phyloP scores from a whole-genome alignment of 2,113 vertebrate genomes.

The Syrrhaptes paradoxus region DNA sequence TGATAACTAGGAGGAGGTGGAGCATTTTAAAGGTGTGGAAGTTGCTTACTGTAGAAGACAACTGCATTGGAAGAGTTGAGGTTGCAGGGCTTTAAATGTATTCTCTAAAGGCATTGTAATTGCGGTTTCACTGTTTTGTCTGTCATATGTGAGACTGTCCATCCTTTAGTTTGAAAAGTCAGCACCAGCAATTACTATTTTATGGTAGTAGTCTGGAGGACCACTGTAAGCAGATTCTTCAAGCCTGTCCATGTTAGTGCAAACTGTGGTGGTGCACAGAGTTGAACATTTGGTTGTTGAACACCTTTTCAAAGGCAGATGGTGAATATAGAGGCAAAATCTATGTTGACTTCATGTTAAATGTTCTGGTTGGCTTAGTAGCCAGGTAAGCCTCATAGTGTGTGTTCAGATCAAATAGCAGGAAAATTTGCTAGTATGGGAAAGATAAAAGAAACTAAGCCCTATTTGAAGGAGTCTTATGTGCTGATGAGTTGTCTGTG shows the following conservation, averaged over 20 bases:
- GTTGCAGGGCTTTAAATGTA: background rate
- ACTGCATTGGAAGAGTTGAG: background rate
- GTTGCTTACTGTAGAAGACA: background rate
- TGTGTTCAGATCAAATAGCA: rapidly evolving
- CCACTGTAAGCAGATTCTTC: background rate
- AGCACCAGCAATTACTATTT: background rate
- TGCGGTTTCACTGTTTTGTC: background rate
- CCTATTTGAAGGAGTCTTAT: background rate
- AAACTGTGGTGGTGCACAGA: background rate
- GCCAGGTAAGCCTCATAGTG: background rate
- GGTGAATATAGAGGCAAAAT: background rate
- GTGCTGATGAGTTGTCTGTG: background rate
- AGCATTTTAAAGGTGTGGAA: background rate
- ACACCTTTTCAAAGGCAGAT: background rate
- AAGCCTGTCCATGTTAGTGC: background rate
- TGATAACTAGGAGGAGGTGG: background rate
- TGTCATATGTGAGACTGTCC: background rate
- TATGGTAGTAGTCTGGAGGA: background rate
- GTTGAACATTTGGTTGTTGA: background rate
- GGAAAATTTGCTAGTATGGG: background rate
- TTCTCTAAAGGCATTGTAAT: background rate
- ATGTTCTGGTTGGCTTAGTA: background rate
- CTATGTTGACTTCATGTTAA: background rate
- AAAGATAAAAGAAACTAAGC: background rate
- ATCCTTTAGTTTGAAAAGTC: background rate